These are phyloP conservation scores for Takifugu rubripes DNA, from an alignment of 2,797 vertebrate genomes.

Conservation along the genomic window DNA sequence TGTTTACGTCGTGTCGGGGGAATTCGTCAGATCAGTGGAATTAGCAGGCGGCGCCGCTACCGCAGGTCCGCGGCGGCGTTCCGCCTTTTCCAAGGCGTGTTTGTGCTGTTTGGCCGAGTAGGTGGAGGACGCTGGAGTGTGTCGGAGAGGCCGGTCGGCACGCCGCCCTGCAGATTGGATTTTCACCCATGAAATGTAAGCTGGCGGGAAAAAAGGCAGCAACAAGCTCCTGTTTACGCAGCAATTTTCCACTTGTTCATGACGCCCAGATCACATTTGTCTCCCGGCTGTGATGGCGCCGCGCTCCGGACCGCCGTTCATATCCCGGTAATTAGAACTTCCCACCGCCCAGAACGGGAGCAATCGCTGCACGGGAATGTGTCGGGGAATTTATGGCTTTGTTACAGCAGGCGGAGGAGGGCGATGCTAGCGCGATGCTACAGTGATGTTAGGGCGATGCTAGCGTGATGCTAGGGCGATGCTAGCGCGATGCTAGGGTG, in stretches of 20 bases:
- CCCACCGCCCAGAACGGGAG: constrained; percentile 56
- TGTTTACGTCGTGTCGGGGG: constrained; percentile 40
- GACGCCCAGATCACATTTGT: constrained; percentile 63
- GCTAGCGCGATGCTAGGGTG: too few relatives aligned
- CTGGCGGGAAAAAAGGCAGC: constrained; percentile 52
- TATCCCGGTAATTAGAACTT: constrained; percentile 72
- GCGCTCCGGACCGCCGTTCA: constrained; percentile 60
- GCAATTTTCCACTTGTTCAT: constrained; percentile 70
- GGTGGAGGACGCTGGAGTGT: constrained; percentile 65
- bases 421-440: constrained; percentile 47
- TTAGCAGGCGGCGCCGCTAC: constrained; percentile 41
- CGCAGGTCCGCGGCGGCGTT: constrained; percentile 34
- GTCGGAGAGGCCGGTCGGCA: constrained; percentile 62
- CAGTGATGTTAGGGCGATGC: too few relatives aligned
- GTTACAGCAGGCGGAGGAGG: constrained; percentile 68
- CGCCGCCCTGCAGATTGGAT: constrained; percentile 72
- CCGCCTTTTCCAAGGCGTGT: constrained; percentile 55
- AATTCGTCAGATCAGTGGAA: constrained; percentile 53
- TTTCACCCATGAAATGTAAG: constrained; percentile 76
- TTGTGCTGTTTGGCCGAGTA: constrained; percentile 57
- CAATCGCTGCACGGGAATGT: constrained; percentile 56
- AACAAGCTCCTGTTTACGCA: constrained; percentile 76
- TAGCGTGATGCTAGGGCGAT: too few relatives aligned
- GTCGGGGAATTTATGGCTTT: constrained; percentile 69
- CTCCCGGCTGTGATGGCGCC: constrained; percentile 49